Conservation (phyloP, 2,797 vertebrate species). For the Zenarchopterus dispar region DNA sequence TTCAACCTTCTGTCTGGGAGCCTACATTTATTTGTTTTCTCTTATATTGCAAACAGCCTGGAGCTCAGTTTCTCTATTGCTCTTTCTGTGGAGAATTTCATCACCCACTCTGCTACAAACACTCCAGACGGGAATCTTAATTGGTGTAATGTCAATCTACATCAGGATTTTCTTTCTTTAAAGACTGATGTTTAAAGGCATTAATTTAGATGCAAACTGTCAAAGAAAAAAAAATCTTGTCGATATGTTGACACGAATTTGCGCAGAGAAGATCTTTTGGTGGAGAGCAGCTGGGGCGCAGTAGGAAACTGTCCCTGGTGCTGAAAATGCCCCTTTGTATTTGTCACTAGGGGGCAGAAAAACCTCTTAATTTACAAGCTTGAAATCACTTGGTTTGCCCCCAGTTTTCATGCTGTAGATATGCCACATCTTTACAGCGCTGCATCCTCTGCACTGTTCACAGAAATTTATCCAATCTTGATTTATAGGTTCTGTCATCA, state of each 20-base stretch:
- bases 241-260: slow-evolving; percentile 2
- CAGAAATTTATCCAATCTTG: slow-evolving; percentile 9
- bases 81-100: slow-evolving; percentile 30
- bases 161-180: not conserved
- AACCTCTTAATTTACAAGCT: slow-evolving; percentile 37
- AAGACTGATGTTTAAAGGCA: not conserved
- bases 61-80: slow-evolving; percentile 33
- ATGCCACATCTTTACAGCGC: slow-evolving; percentile 10
- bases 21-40: slow-evolving; percentile 24
- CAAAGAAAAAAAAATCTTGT: not conserved
- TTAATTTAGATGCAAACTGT: not conserved
- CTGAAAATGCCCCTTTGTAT: slow-evolving; percentile 62
- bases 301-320: slow-evolving; percentile 73
- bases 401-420: slow-evolving; percentile 11
- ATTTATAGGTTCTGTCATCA: slow-evolving; percentile 19
- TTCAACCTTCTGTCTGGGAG: slow-evolving; percentile 7
- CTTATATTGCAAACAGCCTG: slow-evolving; percentile 1
- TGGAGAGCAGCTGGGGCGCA: slow-evolving; percentile 22
- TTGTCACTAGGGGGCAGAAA: slow-evolving; percentile 74
- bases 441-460: slow-evolving; percentile 9
- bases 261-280: slow-evolving; percentile 1
- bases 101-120: slow-evolving; percentile 17
- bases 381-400: slow-evolving; percentile 28
- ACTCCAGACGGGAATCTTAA: slow-evolving; percentile 14
- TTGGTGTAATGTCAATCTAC: slow-evolving; percentile 18